Percentiles rank a stretch among this genome's conserved stretches.
These are phyloP conservation scores for Eumeta japonica DNA, from an alignment of 1,140 invertebrate genomes.

Conservation along the genomic window DNA sequence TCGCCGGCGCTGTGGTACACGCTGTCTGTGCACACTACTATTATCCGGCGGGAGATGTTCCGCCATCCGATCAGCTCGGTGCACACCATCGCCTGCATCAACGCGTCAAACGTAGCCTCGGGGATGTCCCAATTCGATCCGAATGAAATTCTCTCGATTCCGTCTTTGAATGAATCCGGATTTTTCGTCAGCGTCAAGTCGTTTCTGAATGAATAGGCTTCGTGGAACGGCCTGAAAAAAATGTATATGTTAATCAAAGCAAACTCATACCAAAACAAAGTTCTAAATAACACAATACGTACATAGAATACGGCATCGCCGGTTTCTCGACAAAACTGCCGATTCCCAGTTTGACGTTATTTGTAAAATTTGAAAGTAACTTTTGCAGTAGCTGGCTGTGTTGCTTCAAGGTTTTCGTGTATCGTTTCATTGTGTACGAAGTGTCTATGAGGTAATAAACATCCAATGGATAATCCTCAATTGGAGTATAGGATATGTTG, in stretches of 20 bases:
- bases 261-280: neutral
- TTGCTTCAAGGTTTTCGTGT: slow-evolving; percentile 67
- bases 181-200: slow-evolving; percentile 77
- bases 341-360: slow-evolving; percentile 81
- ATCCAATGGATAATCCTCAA: slow-evolving; percentile 84
- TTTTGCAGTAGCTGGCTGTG: slow-evolving; percentile 65
- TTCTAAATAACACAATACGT: slow-evolving; percentile 25
- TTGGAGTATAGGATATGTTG: slow-evolving; percentile 57
- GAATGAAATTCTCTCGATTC: slow-evolving; percentile 52
- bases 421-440: slow-evolving; percentile 76
- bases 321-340: slow-evolving; percentile 90
- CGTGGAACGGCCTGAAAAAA: neutral
- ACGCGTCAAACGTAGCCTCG: slow-evolving; percentile 75
- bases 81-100: slow-evolving; percentile 76
- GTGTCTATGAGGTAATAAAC: slow-evolving; percentile 88
- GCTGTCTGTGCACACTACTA: slow-evolving; percentile 66
- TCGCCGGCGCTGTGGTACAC: slow-evolving; percentile 68
- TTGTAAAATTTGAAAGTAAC: slow-evolving; percentile 72
- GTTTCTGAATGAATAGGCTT: slow-evolving; percentile 85
- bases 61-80: slow-evolving; percentile 64
- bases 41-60: slow-evolving; percentile 57
- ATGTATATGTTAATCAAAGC: slow-evolving; percentile 5
- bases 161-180: slow-evolving; percentile 63
- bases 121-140: slow-evolving; percentile 74
- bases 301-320: slow-evolving; percentile 73